Evolutionary conservation across 1,140 invertebrate species (phyloP), one percentile per base, ranked within the genome.

Genomic region (Micrasema longulum): DNA sequence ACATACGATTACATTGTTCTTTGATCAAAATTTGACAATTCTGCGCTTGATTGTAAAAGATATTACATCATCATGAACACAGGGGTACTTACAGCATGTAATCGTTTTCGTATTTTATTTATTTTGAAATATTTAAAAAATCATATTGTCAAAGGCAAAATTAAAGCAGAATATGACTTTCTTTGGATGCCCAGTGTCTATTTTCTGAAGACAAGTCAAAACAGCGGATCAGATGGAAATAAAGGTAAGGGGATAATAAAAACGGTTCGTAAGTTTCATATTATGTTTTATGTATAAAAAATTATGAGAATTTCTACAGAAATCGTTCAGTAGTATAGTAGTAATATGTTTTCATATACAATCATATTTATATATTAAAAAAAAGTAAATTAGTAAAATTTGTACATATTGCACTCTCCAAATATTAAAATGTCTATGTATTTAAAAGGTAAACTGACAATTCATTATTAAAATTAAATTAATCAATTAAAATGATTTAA

Each of bases 361-460:
- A 79, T 80, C 79, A 77, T 82, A 81, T 81, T 77, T 78, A 79
- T 78, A 76, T 79, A 78, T 80, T 80, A 77, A 75, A 81, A 82
- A 78, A 80, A 83, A 79, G 78, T 79, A 79, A 82, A 83, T 80
- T 82, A 80, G 77, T 80, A 79, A 82, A 83, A 82, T 83, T 83
- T 83, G 81, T 83, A 83, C 81, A 82, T 83, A 83, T 83, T 83
- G 82, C 82, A 83, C 82, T 79, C 80, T 79, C 78, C 77, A 80
- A 80, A 79, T 78, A 79, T 79, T 80, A 80, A 78, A 72, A 75
- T 75, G 69, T 75, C 65, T 75, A 75, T 76, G 47, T 73, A 75
- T 69, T 64, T 71, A 72, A 64, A 70, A 70, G 50, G 74, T 76
- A 70, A 71, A 73, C 67, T 76, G 71, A 71, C 66, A 71, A 72